Evolutionary conservation across 2,797 vertebrate genomes (phyloP), one percentile per base, ranked within the genome.

Genomic region (Cyclopterus lumpus): DNA sequence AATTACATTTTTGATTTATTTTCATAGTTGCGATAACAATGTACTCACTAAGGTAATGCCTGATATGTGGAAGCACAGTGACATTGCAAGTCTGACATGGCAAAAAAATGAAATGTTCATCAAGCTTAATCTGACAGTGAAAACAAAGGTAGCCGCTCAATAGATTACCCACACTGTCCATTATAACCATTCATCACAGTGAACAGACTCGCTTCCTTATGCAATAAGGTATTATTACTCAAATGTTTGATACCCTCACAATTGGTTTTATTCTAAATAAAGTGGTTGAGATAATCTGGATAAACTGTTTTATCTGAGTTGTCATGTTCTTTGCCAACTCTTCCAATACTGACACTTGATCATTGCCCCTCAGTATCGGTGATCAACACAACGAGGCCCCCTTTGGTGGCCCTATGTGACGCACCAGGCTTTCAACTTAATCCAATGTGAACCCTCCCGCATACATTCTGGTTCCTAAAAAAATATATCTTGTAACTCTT

Each of bases 91-190:
- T 62, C 4, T 26, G 7, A 42, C 15, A 42, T 24, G 24, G 38
- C 34, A 59, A 59, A 36, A 60, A 60, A 18, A 18, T 18, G 2
- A 55, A 9, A 18, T 20, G 54, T 57, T 32, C 2, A 34, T 38
- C 20, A 60, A 60, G 60, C 57, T 60, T 60, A 60, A 60, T 60
- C 14, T 38, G 24, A 60, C 36, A 38, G 58, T 24, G 12, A 38
- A 24, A 40, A 61, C 22, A 61, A 42, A 61, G 58, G 36, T 8
- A 15, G 22, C 14, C 36, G 6, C 59, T 61, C 0, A 26, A 61
- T 15, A 8, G 14, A 42, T 42, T 0, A 61, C 22, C 7, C 12
- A 61, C 36, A 40, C 7, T 9, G n/a, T 60, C 34, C 4, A 24
- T 40, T 60, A 32, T 22, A 40, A 61, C 59, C 36, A 40, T 40